phyloP scores from a whole-genome alignment of 2,888 invertebrate genomes.

The Drosophila crucigera region DNA sequence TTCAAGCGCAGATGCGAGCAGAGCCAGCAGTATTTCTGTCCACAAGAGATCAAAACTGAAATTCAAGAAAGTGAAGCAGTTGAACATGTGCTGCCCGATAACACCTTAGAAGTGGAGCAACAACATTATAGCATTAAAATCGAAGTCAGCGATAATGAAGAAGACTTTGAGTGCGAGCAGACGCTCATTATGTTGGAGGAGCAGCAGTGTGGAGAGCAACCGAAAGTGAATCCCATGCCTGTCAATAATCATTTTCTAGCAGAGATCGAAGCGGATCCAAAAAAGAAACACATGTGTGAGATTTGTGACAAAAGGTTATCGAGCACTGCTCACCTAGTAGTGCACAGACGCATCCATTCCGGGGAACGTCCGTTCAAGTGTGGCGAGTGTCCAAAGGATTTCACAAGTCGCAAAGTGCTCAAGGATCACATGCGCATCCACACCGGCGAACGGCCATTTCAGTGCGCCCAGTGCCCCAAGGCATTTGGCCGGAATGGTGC shows the following conservation, averaged over 20 bases:
- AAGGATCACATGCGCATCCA: slow-evolving; percentile 10
- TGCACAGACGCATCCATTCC: slow-evolving; percentile 3
- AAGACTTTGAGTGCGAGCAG: not conserved
- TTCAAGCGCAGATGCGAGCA: slow-evolving; percentile 43
- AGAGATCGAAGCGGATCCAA: not conserved
- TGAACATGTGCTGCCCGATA: not conserved
- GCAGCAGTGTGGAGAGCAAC: not conserved
- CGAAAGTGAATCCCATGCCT: not conserved
- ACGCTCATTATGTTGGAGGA: not conserved
- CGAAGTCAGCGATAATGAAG: not conserved
- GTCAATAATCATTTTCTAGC: not conserved
- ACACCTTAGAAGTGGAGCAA: not conserved
- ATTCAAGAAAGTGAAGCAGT: not conserved
- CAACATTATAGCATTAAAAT: not conserved
- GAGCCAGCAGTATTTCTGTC: slow-evolving; percentile 6
- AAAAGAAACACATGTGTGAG: slow-evolving; percentile 1
- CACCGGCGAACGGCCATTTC: slow-evolving; percentile 14
- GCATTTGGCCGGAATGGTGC: not conserved
- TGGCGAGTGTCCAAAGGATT: slow-evolving; percentile 2
- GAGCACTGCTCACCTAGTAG: not conserved
- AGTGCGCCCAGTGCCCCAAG: slow-evolving; percentile 11
- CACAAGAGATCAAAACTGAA: not conserved
- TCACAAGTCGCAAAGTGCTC: slow-evolving; percentile 2
- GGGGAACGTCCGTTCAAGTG: slow-evolving; percentile 7
- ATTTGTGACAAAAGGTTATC: slow-evolving; percentile 4